phyloP scores from a whole-genome alignment of 2,113 vertebrate genomes.

The Argyrosomus japonicus region DNA sequence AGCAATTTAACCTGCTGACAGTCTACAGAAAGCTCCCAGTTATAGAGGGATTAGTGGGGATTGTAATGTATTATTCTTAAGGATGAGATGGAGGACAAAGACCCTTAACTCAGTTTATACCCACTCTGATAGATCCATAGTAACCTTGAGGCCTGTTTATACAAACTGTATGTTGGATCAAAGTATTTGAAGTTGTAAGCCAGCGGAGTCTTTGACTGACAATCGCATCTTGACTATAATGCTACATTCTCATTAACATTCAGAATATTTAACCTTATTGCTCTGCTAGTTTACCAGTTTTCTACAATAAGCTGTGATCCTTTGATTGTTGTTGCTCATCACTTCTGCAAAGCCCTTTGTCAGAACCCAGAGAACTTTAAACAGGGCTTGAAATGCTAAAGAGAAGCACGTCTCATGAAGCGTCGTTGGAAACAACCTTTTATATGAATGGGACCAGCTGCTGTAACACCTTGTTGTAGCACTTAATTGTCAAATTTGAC shows the following conservation, averaged over 20 bases:
- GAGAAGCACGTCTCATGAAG: not conserved
- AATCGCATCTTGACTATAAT: too few relatives aligned
- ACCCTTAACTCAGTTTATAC: slow-evolving; percentile 8
- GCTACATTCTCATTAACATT: not conserved
- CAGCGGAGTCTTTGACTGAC: not conserved
- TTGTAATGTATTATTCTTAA: slow-evolving; percentile 7
- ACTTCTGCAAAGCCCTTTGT: not conserved
- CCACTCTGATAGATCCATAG: not conserved
- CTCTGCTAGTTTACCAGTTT: not conserved
- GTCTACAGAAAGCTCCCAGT: slow-evolving; percentile 19
- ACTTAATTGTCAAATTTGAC: slow-evolving; percentile 36
- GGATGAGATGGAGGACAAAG: slow-evolving; percentile 11
- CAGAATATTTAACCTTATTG: not conserved
- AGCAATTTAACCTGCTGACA: slow-evolving; percentile 3
- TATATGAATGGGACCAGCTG: slow-evolving; percentile 6
- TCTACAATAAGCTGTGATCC: not conserved
- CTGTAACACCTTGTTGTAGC: not conserved
- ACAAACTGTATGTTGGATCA: not conserved
- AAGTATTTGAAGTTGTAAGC: not conserved
- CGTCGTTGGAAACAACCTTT: slow-evolving; percentile 10
- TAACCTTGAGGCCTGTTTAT: not conserved
- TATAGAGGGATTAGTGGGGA: not conserved
- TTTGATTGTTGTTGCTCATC: not conserved
- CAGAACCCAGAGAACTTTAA: slow-evolving; percentile 12
- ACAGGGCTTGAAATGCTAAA: not conserved